Evolutionary conservation across 2,113 vertebrate genomes (phyloP), one percentile per base, ranked within the genome.

Genomic region (Gasterosteus nipponicus): DNA sequence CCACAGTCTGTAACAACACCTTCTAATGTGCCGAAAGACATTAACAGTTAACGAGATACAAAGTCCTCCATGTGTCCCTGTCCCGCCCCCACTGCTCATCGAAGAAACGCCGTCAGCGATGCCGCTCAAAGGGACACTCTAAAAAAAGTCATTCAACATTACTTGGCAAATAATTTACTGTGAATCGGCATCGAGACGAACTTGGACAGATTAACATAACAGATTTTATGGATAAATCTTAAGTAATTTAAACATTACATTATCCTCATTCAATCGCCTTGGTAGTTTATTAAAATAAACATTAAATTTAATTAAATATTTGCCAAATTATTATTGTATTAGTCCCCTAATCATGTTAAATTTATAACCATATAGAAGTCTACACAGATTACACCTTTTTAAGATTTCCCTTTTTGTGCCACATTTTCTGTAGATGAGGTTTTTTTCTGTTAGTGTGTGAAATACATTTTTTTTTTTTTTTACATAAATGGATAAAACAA

Each of bases 211-310:
- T 38, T 38, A 38, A 69, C 10, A 22, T 26, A 68, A 70, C 54
- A 26, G 39, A 4, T 66, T 92, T 90, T 83, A 85, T 63, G 5
- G 15, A 70, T 31, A 85, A 85, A 87, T 87, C 83, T 92, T 78
- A 87, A 87, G 68, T 89, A 80, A 53, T 69, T 68, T 59, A 79
- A 51, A 66, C 65, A 56, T 82, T 85, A 61, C 69, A 59, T 70
- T 0, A 68, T 63, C 46, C 9, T 58, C 39, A 77, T 58, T 73
- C 16, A 51, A 18, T 71, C 41, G 77, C 73, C 44, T 58, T 69
- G 41, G 51, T 60, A 65, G 60, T 49, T 65, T 61, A 61, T 42
- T 22, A 29, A 62, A 57, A 49, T 19, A 49, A 60, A 70, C 16
- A 51, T 65, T 57, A 1, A 35, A 29, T 41, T 61, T 16, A 68